Evolutionary conservation across 2,113 vertebrate species (phyloP).

Genomic region (Periophthalmodon schlosseri): DNA sequence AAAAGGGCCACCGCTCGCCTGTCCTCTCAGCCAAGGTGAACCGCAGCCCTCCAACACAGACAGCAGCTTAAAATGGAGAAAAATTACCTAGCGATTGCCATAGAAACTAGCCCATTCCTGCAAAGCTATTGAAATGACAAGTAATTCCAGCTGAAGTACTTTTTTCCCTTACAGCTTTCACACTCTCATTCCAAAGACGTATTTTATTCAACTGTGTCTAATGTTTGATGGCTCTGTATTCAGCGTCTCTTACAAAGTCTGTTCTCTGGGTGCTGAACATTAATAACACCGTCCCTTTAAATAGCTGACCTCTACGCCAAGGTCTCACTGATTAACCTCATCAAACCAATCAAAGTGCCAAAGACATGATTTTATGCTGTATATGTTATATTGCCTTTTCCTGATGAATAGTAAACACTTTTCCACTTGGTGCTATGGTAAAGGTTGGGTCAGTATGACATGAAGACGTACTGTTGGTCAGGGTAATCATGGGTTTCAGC

Average conservation of each 20-base stretch:
- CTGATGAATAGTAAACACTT: conserved; percentile 23
- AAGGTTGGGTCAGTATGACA: not conserved
- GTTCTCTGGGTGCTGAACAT: conserved; percentile 39
- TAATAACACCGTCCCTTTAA: not conserved
- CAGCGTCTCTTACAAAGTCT: conserved; percentile 43
- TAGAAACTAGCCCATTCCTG: conserved; percentile 59
- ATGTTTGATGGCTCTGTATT: conserved; percentile 55
- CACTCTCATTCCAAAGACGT: conserved; percentile 50
- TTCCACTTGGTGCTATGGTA: not conserved
- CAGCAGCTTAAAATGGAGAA: conserved; percentile 22
- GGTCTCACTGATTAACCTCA: conserved; percentile 65
- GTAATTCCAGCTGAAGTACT: conserved; percentile 48
- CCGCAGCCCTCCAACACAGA: conserved; percentile 54
- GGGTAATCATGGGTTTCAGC: too few relatives aligned
- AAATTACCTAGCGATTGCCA: conserved; percentile 56
- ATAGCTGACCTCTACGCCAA: conserved; percentile 18
- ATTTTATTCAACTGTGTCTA: conserved; percentile 49
- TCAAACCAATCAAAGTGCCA: conserved; percentile 57
- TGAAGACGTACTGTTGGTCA: not conserved
- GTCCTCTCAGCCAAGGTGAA: conserved; percentile 63
- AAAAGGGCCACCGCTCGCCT: conserved; percentile 41
- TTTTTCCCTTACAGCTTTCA: conserved; percentile 54
- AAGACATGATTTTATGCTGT: conserved; percentile 67
- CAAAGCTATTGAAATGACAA: conserved; percentile 24
- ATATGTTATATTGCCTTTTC: conserved; percentile 51